phyloP scores from a whole-genome alignment of 2,797 vertebrate genomes.

The Podarcis siculus region DNA sequence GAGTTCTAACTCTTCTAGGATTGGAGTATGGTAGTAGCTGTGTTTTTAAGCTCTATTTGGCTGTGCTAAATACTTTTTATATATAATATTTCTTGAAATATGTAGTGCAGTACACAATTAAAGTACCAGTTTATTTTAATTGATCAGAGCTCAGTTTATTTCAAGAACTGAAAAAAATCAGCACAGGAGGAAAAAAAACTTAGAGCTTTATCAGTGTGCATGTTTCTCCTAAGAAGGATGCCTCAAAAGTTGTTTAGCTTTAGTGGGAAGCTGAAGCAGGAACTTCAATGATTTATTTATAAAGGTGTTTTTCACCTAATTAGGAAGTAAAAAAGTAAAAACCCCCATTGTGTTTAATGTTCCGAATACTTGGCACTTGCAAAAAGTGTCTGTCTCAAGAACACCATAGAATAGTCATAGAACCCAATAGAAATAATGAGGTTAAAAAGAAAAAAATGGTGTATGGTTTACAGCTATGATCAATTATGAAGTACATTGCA shows the following conservation, averaged over 20 bases:
- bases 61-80: slow-evolving; percentile 67
- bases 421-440: not conserved
- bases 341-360: not conserved
- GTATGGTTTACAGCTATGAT: slow-evolving; percentile 56
- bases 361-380: slow-evolving; percentile 9
- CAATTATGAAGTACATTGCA: slow-evolving; percentile 66
- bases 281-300: not conserved
- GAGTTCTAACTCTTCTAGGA: slow-evolving; percentile 31
- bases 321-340: not conserved
- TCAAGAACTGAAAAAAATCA: slow-evolving; percentile 37
- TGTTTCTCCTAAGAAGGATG: slow-evolving; percentile 9
- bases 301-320: slow-evolving; percentile 7
- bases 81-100: slow-evolving; percentile 57
- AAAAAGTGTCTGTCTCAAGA: not conserved
- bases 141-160: slow-evolving; percentile 45
- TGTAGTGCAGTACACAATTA: slow-evolving; percentile 30
- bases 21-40: slow-evolving; percentile 49
- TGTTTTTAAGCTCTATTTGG: slow-evolving; percentile 38
- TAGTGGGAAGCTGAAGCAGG: slow-evolving; percentile 40
- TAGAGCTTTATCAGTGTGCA: not conserved
- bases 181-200: slow-evolving; percentile 1
- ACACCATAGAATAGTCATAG: not conserved
- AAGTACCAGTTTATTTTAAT: slow-evolving; percentile 23
- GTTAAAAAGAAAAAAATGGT: slow-evolving; percentile 4
- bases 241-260: not conserved